phyloP scores from a whole-genome alignment of 2,797 vertebrate genomes.

The Alfaro cultratus region DNA sequence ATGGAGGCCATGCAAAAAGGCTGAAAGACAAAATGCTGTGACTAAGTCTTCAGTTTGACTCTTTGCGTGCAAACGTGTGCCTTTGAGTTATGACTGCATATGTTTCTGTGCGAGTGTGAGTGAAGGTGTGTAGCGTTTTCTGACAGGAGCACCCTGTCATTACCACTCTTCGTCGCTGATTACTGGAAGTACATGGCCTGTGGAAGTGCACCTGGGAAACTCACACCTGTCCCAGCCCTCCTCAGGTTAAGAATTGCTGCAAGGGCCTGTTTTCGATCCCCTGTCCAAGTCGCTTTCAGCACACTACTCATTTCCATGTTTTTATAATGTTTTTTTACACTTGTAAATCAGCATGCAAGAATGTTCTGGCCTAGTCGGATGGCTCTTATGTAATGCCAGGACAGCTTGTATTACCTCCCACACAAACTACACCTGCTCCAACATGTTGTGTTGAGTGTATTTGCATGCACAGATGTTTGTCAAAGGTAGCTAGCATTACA shows the following conservation, averaged over 20 bases:
- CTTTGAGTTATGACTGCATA: constrained; percentile 36
- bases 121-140: constrained; percentile 35
- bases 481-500: constrained; percentile 48
- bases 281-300: constrained; percentile 22
- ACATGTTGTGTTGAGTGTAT: constrained; percentile 35
- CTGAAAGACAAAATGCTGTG: constrained; percentile 33
- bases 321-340: constrained; percentile 65
- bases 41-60: constrained; percentile 24
- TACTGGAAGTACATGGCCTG: constrained; percentile 69
- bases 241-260: constrained; percentile 54
- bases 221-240: constrained; percentile 71
- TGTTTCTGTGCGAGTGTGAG: constrained; percentile 34
- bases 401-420: constrained; percentile 44
- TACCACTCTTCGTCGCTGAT: constrained; percentile 64
- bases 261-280: constrained; percentile 33
- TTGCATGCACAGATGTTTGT: constrained; percentile 16
- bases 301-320: constrained; percentile 53
- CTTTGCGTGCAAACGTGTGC: constrained; percentile 57
- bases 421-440: constrained; percentile 43
- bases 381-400: constrained; percentile 65
- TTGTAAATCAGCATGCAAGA: constrained; percentile 72
- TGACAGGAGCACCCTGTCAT: constrained; percentile 72
- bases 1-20: constrained; percentile 12
- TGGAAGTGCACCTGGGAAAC: constrained; percentile 76
- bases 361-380: constrained; percentile 47